Percentiles rank a stretch among this genome's conserved stretches.
Evolutionary conservation across 2,888 invertebrate genomes (phyloP).

Genomic region (Cyrtodaria siliqua): DNA sequence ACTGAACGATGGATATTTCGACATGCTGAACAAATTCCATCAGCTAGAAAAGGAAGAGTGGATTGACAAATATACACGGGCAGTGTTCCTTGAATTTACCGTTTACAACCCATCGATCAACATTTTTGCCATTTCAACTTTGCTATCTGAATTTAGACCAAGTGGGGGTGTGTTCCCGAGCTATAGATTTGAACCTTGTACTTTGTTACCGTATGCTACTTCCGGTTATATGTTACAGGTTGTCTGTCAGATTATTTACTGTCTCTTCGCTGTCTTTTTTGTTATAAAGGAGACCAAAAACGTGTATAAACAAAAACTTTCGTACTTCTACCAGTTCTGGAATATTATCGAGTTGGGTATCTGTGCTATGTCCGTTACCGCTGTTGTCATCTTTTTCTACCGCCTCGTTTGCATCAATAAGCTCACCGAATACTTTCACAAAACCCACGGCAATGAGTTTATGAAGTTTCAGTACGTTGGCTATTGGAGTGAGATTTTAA

Average conservation of each 20-base stretch:
- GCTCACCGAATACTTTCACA: constrained; percentile 85
- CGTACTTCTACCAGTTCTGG: constrained; percentile 84
- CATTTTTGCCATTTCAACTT: constrained; percentile 82
- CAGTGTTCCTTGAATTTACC: constrained; percentile 87
- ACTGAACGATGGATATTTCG: constrained; percentile 80
- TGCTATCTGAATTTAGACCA: constrained; percentile 83
- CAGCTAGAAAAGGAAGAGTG: constrained; percentile 85
- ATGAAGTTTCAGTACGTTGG: constrained; percentile 86
- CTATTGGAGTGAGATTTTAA: constrained; percentile 86
- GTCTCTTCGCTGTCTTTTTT: constrained; percentile 84
- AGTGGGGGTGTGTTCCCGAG: constrained; percentile 83
- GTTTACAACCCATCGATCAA: constrained; percentile 86
- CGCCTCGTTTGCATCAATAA: constrained; percentile 79
- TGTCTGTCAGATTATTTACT: constrained; percentile 79
- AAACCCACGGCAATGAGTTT: constrained; percentile 84
- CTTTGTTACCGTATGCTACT: constrained; percentile 82
- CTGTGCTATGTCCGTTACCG: constrained; percentile 81
- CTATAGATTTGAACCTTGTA: constrained; percentile 84
- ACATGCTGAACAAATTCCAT: constrained; percentile 79
- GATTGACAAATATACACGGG: constrained; percentile 87
- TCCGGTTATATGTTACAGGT: constrained; percentile 81
- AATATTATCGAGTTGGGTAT: constrained; percentile 81
- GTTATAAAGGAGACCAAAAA: constrained; percentile 81
- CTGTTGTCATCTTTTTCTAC: constrained; percentile 84
- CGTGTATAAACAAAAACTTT: constrained; percentile 77